phyloP scores from a whole-genome alignment of 1,140 invertebrate species.

The Holcopasites calliopsidis region DNA sequence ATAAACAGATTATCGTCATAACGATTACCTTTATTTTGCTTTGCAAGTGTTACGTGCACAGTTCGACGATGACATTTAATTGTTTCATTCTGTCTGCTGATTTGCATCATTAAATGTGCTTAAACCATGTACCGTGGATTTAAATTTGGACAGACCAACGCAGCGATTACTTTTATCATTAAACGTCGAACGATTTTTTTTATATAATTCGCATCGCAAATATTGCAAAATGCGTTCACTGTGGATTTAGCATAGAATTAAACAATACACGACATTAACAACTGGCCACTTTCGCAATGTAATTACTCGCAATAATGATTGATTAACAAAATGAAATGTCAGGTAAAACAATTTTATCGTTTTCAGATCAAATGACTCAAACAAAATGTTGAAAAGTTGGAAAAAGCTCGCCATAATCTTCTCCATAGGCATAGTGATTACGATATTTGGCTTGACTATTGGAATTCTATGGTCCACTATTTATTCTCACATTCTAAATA shows the following conservation, averaged over 20 bases:
- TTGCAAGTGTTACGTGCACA: background rate
- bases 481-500: constrained; percentile 57
- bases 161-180: background rate
- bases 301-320: background rate
- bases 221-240: background rate
- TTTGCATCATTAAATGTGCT: background rate
- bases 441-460: constrained; percentile 57
- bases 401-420: constrained; percentile 59
- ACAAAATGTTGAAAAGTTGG: constrained; percentile 50
- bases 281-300: background rate
- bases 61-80: background rate
- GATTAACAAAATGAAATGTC: background rate
- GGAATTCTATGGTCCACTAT: constrained; percentile 67
- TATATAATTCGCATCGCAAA: background rate
- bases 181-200: too few relatives aligned
- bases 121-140: background rate
- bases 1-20: background rate
- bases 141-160: background rate
- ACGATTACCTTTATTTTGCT: background rate
- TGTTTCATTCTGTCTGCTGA: background rate
- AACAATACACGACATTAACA: background rate
- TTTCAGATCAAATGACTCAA: constrained; percentile 39
- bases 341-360: background rate
- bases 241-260: background rate
- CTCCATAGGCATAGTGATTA: constrained; percentile 48